These are phyloP conservation scores for Athalia cordata DNA, from an alignment of 2,888 invertebrate genomes.

Conservation along the genomic window DNA sequence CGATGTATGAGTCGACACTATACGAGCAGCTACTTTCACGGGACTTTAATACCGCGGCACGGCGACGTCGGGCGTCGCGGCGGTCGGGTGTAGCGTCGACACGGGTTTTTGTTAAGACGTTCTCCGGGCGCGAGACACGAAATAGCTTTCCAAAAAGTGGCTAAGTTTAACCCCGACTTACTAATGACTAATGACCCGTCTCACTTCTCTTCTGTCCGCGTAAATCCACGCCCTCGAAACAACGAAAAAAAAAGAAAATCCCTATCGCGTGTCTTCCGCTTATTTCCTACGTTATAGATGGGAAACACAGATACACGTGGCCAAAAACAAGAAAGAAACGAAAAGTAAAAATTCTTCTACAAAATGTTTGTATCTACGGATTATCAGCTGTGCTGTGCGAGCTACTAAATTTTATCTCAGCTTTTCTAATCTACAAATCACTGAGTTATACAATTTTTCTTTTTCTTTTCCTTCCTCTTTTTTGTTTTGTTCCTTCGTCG, in stretches of 20 bases:
- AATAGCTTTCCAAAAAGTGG: slow-evolving; percentile 47
- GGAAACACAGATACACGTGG: too few species aligned
- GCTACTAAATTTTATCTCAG: slow-evolving; percentile 51
- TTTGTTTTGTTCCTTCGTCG: too few species aligned
- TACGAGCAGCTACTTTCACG: too few species aligned
- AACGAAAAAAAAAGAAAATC: neutral
- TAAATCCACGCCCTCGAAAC: slow-evolving; percentile 39
- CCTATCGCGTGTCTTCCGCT: neutral
- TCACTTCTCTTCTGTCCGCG: slow-evolving; percentile 39
- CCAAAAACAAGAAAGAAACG: too few species aligned
- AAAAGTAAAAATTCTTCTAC: too few species aligned
- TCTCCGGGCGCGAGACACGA: slow-evolving; percentile 23
- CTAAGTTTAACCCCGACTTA: slow-evolving; percentile 44
- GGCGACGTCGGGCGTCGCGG: too few species aligned
- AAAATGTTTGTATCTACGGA: too few species aligned
- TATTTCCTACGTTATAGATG: neutral
- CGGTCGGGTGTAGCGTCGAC: slow-evolving; percentile 1
- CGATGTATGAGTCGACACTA: neutral
- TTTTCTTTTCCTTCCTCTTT: slow-evolving; percentile 4
- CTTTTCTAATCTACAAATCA: slow-evolving; percentile 5
- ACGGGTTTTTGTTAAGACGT: slow-evolving; percentile 25
- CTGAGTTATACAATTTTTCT: neutral
- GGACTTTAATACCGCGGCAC: too few species aligned
- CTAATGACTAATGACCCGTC: slow-evolving; percentile 47
- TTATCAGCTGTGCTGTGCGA: too few species aligned